Percentiles rank a stretch among this genome's conserved stretches.
phyloP scores from a whole-genome alignment of 2,888 invertebrate species.

The Latrodectus hesperus region DNA sequence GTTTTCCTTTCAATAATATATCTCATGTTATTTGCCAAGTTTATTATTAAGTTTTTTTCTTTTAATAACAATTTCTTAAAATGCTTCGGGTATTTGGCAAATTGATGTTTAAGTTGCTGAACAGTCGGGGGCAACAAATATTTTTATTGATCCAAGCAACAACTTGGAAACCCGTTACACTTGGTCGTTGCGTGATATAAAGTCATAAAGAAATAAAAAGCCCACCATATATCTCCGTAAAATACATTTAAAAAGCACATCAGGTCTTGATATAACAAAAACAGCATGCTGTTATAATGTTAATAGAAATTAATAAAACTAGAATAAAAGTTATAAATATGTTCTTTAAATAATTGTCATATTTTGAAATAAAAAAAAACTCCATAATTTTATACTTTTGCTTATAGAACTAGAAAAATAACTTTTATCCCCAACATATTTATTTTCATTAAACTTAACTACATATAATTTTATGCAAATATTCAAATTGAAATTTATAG shows the following conservation, averaged over 20 bases:
- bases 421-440: too few relatives aligned
- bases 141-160: constrained; percentile 59
- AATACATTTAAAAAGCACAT: constrained; percentile 47
- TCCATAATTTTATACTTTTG: too few relatives aligned
- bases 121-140: constrained; percentile 20
- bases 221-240: constrained; percentile 17
- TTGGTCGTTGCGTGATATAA: constrained; percentile 48
- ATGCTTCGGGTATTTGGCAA: not conserved
- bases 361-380: too few relatives aligned
- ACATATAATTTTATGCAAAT: too few relatives aligned
- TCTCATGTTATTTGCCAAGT: too few relatives aligned
- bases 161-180: constrained; percentile 36
- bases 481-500: too few relatives aligned
- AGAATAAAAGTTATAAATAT: constrained; percentile 16
- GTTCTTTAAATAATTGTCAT: not conserved
- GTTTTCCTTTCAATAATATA: too few relatives aligned
- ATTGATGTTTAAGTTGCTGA: constrained; percentile 43
- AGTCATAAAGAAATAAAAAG: constrained; percentile 45
- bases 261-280: constrained; percentile 10
- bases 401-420: too few relatives aligned
- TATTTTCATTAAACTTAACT: too few relatives aligned
- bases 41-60: too few relatives aligned
- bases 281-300: constrained; percentile 23
- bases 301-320: constrained; percentile 38
- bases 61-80: not conserved